phyloP scores from a whole-genome alignment of 1,140 invertebrate species.

The Melipona quadrifasciata region DNA sequence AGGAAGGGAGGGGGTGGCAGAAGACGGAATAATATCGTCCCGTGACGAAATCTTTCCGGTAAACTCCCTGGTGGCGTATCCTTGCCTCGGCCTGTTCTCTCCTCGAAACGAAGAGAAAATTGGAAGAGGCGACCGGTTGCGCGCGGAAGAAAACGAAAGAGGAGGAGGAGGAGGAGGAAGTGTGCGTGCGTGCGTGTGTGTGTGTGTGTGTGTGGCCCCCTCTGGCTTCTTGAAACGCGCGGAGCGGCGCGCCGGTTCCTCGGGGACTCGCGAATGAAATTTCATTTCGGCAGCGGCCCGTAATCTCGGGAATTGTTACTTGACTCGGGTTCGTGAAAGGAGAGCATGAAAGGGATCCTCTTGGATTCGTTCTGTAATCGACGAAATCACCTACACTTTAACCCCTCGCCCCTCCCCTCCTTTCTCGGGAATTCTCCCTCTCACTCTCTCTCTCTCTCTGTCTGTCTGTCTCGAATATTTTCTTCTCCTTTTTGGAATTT shows the following conservation, averaged over 20 bases:
- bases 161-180: background rate
- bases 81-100: constrained; percentile 52
- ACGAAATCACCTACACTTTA: constrained; percentile 50
- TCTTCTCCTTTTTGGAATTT: background rate
- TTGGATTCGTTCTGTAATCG: constrained; percentile 65
- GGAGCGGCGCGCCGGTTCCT: constrained; percentile 36
- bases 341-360: constrained; percentile 65
- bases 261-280: constrained; percentile 72
- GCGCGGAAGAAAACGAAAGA: constrained; percentile 11
- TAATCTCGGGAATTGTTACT: constrained; percentile 75
- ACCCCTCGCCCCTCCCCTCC: background rate
- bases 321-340: constrained; percentile 68
- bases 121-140: constrained; percentile 67
- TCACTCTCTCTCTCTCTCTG: no score
- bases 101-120: constrained; percentile 74
- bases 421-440: background rate
- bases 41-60: constrained; percentile 64
- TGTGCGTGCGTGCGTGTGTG: no score
- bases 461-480: no score
- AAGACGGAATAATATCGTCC: constrained; percentile 70
- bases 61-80: constrained; percentile 67
- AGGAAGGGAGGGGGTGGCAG: background rate
- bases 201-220: background rate
- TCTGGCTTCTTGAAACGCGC: constrained; percentile 55
- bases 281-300: constrained; percentile 68